Percentiles rank a stretch among this genome's conserved stretches.
These are phyloP conservation scores for Pelecanus crispus DNA, from an alignment of 2,113 vertebrate species.

Conservation along the genomic window DNA sequence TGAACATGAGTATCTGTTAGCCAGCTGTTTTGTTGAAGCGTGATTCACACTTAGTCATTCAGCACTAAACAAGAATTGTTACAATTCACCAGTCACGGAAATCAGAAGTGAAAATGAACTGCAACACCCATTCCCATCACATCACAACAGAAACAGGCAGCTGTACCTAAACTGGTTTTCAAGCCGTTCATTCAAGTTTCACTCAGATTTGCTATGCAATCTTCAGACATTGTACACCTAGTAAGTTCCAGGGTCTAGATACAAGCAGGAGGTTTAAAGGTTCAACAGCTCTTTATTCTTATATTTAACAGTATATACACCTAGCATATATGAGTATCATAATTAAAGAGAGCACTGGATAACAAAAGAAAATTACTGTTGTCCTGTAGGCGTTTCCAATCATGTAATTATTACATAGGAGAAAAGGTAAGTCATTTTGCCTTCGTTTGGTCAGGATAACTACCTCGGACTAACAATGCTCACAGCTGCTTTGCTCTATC, in stretches of 20 bases:
- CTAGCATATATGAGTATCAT: neutral
- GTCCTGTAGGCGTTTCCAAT: neutral
- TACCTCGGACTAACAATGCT: neutral
- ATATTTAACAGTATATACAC: neutral
- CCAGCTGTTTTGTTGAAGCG: neutral
- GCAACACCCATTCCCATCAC: neutral
- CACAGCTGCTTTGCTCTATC: neutral
- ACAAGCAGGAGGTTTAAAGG: neutral
- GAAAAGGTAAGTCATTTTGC: neutral
- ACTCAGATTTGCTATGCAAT: rapidly evolving
- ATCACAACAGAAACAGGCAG: neutral
- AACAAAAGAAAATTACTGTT: neutral
- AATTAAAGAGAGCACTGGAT: neutral
- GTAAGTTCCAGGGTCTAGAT: neutral
- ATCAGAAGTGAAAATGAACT: neutral
- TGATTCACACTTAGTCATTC: neutral
- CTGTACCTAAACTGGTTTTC: neutral
- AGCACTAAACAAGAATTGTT: neutral
- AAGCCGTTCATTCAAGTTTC: rapidly evolving
- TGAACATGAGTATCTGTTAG: rapidly evolving
- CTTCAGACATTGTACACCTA: neutral
- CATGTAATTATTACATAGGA: neutral
- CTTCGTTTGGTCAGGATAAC: neutral
- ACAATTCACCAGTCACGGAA: neutral
- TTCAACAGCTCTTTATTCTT: neutral